phyloP scores from a whole-genome alignment of 1,140 invertebrate species.

The Drosophila watanabei region DNA sequence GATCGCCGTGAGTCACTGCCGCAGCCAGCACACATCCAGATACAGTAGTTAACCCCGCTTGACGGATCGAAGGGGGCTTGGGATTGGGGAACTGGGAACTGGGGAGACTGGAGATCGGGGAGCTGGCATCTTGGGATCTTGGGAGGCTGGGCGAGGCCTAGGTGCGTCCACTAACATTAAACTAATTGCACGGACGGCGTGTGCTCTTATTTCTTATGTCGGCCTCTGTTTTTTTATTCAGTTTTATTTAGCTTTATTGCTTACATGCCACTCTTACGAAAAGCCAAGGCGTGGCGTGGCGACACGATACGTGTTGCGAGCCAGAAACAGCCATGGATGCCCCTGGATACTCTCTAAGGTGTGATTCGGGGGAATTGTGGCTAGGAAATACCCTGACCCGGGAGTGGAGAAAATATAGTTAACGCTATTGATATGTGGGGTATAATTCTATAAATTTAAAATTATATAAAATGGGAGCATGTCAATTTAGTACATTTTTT shows the following conservation, averaged over 20 bases:
- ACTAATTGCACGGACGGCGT: constrained; percentile 50
- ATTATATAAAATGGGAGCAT: too few species aligned
- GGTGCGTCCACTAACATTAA: constrained; percentile 61
- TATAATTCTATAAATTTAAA: too few species aligned
- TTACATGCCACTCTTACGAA: constrained; percentile 37
- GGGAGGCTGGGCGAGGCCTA: constrained; percentile 34
- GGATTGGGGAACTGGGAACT: background rate
- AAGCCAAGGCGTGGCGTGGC: constrained; percentile 32
- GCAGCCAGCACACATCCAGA: background rate
- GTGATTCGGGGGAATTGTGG: too few species aligned
- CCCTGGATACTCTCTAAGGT: constrained; percentile 2
- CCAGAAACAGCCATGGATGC: background rate
- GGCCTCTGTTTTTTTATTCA: constrained; percentile 12
- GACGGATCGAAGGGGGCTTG: constrained; percentile 8
- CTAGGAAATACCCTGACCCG: background rate
- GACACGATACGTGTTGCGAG: constrained; percentile 24
- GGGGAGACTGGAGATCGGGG: background rate
- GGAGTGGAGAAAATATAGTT: background rate
- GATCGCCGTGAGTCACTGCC: constrained; percentile 32
- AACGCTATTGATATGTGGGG: too few species aligned
- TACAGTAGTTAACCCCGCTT: constrained; percentile 21
- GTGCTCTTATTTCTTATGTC: constrained; percentile 47
- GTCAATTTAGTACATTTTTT: too few species aligned
- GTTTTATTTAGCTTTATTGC: constrained; percentile 18
- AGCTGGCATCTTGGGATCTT: constrained; percentile 23